These are phyloP conservation scores for Ceratotherium simum DNA, from an alignment of 2,113 vertebrate species.

Conservation along the genomic window DNA sequence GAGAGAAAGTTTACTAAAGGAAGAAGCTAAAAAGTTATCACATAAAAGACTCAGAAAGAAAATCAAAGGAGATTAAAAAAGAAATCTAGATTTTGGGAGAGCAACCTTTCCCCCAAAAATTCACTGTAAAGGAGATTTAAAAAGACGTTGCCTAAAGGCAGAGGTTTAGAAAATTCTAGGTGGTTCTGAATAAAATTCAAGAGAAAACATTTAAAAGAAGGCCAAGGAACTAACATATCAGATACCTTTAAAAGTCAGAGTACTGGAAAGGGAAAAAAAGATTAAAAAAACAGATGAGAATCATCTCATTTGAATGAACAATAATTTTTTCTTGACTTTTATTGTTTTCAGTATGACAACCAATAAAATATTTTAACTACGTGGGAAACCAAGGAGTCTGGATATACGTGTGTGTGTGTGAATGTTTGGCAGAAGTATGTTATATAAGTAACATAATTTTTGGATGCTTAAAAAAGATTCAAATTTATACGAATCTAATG, in stretches of 20 bases:
- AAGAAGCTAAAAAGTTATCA: neutral
- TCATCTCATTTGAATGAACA: neutral
- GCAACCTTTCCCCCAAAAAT: neutral
- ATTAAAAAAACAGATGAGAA: neutral
- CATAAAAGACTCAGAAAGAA: neutral
- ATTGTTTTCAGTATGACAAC: accelerated
- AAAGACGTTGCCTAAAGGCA: neutral
- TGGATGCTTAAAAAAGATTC: neutral
- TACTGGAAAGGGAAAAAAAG: neutral
- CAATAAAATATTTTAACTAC: neutral
- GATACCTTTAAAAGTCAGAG: neutral
- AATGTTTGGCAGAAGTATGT: neutral
- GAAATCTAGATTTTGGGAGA: conserved; percentile 25
- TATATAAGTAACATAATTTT: neutral
- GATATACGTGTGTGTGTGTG: neutral
- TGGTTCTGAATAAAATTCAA: conserved; percentile 42
- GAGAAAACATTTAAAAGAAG: neutral
- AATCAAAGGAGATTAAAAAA: neutral
- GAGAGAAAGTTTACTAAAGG: neutral
- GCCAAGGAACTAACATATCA: neutral
- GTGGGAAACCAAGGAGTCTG: neutral
- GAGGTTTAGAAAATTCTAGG: neutral
- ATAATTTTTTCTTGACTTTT: neutral
- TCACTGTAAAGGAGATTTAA: neutral
- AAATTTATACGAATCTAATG: neutral